phyloP scores from a whole-genome alignment of 2,888 invertebrate species.

The Desoria tigrina region DNA sequence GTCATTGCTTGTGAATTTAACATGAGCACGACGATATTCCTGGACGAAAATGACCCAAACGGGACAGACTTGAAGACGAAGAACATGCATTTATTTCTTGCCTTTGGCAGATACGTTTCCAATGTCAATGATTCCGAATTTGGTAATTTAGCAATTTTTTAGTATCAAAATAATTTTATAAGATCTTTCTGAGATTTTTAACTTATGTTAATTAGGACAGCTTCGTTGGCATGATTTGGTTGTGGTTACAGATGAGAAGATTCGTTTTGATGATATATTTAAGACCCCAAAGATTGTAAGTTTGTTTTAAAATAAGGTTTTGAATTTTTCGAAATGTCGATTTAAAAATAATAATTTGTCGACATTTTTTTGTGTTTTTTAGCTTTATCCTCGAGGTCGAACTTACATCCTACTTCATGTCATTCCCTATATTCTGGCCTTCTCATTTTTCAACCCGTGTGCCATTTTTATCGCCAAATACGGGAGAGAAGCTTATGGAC shows the following conservation, averaged over 20 bases:
- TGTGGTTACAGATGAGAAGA: constrained; percentile 1
- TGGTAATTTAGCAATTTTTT: too few species aligned
- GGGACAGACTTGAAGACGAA: not conserved
- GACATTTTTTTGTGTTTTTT: constrained; percentile 33
- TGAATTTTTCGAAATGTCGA: too few species aligned
- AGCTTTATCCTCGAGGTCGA: constrained; percentile 9
- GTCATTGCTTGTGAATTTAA: constrained; percentile 17
- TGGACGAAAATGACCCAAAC: not conserved
- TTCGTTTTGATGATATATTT: not conserved
- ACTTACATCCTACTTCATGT: constrained; percentile 3
- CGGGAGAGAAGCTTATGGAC: constrained; percentile 24
- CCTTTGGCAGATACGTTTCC: constrained; percentile 5
- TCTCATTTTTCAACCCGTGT: constrained; percentile 19
- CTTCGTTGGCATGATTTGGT: constrained; percentile 18
- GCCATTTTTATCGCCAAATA: constrained; percentile 25
- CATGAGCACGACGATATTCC: not conserved
- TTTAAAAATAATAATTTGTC: constrained; percentile 4
- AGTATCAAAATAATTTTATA: constrained; percentile 2
- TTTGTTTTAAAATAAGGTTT: constrained; percentile 71
- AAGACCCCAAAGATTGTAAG: constrained; percentile 15
- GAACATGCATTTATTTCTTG: not conserved
- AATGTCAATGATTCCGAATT: constrained; percentile 3
- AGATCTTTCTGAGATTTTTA: not conserved
- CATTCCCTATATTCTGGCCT: constrained; percentile 12
- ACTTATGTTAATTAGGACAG: not conserved